Conservation (phyloP, 2,888 invertebrate species). For the Diploptera punctata region DNA sequence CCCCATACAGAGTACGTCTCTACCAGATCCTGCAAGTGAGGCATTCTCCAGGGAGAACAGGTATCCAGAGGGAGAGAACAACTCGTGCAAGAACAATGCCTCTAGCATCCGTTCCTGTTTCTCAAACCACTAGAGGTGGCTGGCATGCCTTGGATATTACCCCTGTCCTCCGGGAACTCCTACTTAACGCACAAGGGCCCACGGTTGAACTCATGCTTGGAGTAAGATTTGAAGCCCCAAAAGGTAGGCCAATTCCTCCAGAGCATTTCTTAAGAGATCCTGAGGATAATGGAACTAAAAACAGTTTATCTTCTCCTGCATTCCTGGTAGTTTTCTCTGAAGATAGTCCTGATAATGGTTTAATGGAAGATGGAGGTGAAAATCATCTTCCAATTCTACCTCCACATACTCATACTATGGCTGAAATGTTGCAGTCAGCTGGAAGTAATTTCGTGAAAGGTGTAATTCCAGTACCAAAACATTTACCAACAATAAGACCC, state of each 20-base stretch:
- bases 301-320: constrained; percentile 22
- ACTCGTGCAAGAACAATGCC: constrained; percentile 24
- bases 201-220: constrained; percentile 29
- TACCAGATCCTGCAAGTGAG: constrained; percentile 29
- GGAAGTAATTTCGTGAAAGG: neutral
- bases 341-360: constrained; percentile 36
- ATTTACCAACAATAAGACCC: neutral
- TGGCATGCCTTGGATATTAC: constrained; percentile 39
- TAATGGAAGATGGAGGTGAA: constrained; percentile 36
- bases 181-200: constrained; percentile 13
- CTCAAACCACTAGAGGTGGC: constrained; percentile 35
- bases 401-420: constrained; percentile 27
- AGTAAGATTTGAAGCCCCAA: constrained; percentile 39
- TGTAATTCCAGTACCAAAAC: neutral
- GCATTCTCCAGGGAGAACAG: neutral
- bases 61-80: constrained; percentile 20
- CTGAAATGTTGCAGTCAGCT: constrained; percentile 23
- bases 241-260: constrained; percentile 30
- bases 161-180: constrained; percentile 35
- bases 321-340: constrained; percentile 43
- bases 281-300: neutral
- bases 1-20: constrained; percentile 35
- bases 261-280: constrained; percentile 34
- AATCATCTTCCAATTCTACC: neutral
- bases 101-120: constrained; percentile 36